These are phyloP conservation scores for Poeciliopsis turrubarensis DNA, from an alignment of 2,113 vertebrate species.

Conservation along the genomic window DNA sequence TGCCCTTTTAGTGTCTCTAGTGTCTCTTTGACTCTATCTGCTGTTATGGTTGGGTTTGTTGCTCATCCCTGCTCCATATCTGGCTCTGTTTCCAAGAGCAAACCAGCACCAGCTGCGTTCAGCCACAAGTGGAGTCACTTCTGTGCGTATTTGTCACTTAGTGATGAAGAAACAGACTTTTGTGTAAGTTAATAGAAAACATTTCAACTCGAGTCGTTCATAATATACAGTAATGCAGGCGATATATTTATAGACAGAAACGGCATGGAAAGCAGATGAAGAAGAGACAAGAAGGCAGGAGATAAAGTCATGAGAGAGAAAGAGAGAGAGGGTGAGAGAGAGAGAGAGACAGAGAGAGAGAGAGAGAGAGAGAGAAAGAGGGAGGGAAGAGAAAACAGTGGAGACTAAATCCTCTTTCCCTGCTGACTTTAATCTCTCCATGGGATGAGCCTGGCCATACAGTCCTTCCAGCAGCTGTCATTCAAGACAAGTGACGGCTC, in stretches of 20 bases:
- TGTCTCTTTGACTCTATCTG: background rate
- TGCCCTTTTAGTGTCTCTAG: conserved; percentile 50
- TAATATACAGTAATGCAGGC: background rate
- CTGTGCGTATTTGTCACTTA: background rate
- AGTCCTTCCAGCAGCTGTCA: conserved; percentile 61
- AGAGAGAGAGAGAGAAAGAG: conserved; percentile 13
- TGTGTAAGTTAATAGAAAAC: background rate
- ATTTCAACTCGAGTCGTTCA: background rate
- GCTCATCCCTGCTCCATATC: background rate
- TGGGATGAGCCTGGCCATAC: conserved; percentile 51
- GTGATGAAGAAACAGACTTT: background rate
- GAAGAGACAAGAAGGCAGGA: conserved; percentile 34
- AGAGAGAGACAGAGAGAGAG: no score
- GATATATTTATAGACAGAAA: conserved; percentile 13
- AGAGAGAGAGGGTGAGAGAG: background rate
- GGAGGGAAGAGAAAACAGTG: conserved; percentile 35
- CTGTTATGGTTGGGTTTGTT: conserved; percentile 10
- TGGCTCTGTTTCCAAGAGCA: background rate
- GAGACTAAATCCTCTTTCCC: conserved; percentile 75
- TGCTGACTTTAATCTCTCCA: conserved; percentile 71
- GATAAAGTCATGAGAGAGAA: conserved; percentile 5
- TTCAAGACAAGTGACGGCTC: conserved; percentile 44
- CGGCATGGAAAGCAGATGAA: conserved; percentile 10
- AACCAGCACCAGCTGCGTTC: background rate
- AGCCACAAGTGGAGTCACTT: background rate